Evolutionary conservation across 2,113 vertebrate species (phyloP).

Genomic region (Gymnogyps californianus): DNA sequence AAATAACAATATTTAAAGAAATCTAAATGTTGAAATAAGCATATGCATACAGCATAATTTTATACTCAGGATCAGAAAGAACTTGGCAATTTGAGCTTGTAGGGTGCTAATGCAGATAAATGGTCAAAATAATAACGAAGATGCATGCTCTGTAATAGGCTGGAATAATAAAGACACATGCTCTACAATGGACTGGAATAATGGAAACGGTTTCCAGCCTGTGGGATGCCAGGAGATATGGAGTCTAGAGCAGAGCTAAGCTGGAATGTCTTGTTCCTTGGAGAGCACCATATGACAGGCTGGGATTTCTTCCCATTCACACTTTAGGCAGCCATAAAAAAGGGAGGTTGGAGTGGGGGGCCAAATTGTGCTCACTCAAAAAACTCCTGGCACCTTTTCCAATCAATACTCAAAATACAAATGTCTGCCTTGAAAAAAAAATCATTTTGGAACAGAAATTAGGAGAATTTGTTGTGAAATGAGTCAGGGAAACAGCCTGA

Average conservation of each 20-base stretch:
- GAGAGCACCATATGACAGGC: conserved; percentile 6
- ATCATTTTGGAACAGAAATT: neutral
- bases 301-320: conserved; percentile 52
- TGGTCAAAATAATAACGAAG: neutral
- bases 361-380: neutral
- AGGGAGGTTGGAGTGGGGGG: neutral
- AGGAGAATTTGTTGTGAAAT: neutral
- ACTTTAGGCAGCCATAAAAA: conserved; percentile 31
- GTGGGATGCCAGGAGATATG: neutral
- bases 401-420: neutral
- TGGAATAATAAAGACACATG: neutral
- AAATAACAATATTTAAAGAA: neutral
- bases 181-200: neutral
- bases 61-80: neutral
- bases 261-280: conserved; percentile 44
- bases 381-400: neutral
- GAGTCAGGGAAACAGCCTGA: neutral
- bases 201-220: neutral
- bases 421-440: neutral
- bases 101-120: neutral
- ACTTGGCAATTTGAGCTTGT: neutral
- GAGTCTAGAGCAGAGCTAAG: conserved; percentile 38
- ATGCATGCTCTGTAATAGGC: neutral
- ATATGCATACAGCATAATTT: neutral
- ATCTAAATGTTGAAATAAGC: neutral